Conservation (phyloP, 2,797 vertebrate genomes). For the Distichodus sexfasciatus region DNA sequence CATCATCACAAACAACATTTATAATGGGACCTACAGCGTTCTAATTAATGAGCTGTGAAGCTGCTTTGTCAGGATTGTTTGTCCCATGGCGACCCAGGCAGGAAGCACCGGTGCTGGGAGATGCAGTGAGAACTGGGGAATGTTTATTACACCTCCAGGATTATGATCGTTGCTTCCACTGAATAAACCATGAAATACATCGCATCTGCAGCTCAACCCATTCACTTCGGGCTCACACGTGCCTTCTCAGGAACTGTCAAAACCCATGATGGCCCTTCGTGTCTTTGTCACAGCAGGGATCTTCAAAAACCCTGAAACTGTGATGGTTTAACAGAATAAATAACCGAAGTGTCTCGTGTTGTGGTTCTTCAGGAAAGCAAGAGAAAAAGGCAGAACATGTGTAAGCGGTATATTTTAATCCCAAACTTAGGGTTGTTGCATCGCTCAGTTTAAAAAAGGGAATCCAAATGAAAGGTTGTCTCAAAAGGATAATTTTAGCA, state of each 20-base stretch:
- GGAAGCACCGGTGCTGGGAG: conserved; percentile 18
- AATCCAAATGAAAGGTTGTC: not conserved
- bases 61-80: conserved; percentile 3
- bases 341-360: no score
- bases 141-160: conserved; percentile 32
- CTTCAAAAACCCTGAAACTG: not conserved
- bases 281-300: not conserved
- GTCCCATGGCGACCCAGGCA: not conserved
- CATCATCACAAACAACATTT: not conserved
- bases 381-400: no score
- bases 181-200: conserved; percentile 31
- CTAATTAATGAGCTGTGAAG: conserved; percentile 9
- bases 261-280: not conserved
- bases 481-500: not conserved
- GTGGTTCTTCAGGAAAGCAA: no score
- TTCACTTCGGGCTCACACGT: conserved; percentile 2
- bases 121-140: conserved; percentile 5
- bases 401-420: no score
- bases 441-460: not conserved
- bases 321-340: not conserved
- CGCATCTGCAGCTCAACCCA: no score
- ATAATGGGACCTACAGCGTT: not conserved
- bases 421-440: not conserved
- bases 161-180: conserved; percentile 5
- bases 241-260: conserved; percentile 4